Evolutionary conservation across 2,797 vertebrate species (phyloP), one percentile per base, ranked within the genome.

Genomic region (Tinamus major): DNA sequence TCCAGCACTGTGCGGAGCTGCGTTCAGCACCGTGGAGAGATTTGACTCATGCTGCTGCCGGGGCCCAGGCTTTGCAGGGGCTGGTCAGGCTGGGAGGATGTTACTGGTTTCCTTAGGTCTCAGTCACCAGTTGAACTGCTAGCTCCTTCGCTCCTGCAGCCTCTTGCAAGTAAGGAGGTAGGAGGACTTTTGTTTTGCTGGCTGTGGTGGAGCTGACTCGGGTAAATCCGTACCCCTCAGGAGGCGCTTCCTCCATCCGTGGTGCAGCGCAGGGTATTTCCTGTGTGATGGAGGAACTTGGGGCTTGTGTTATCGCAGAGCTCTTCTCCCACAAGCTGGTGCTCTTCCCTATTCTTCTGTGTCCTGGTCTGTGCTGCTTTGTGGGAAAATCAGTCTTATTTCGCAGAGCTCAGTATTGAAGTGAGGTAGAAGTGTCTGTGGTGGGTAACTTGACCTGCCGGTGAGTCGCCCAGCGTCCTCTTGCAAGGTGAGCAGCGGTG

Each of bases 1-100:
- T 3, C 49, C 0, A 0, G 13, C 62, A 13, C 2, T 1, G 46
- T 26, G 10, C 14, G 0, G 11, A 10, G 1, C 59, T 14, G 55
- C 0, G 3, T 44, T 35, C 0, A 3, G 62, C 19, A 19, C 33
- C 0, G 1, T 0, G 1, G 55, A 56, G 31, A 56, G 31, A 56
- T 27, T 13, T 6, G 18, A 33, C 24, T 69, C n/a, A 10, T 20
- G 55, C 31, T n/a, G 31, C 55, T 56, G 18, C 55, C 10, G 31
- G 10, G 17, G 9, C 55, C 19, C 29, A 7, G 19, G 55, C 19
- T 56, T 12, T 19, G 31, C 56, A 6, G 70, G 39, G 62, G 8
- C 67, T 71, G 75, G 23, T 17, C 9, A 1, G 49, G 31, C 1
- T 11, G 9, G 1, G 3, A 33, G 69, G n/a, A 48, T 24, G 18